Conservation (phyloP, 1,140 invertebrate species). For the Ips nitidus region DNA sequence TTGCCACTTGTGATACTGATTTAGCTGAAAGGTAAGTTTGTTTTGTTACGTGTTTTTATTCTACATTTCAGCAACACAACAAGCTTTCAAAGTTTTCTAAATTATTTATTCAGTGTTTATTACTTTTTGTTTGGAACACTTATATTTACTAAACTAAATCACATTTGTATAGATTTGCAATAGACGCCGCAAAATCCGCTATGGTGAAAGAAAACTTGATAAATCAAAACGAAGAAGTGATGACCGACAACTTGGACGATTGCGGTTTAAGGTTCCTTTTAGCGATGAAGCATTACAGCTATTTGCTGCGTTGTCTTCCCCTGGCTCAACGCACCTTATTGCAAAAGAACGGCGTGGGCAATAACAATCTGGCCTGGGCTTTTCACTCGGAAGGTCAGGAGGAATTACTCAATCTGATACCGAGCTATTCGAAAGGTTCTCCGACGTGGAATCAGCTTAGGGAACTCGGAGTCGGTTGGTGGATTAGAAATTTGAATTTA, state of each 20-base stretch:
- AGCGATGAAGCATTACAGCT: conserved; percentile 97
- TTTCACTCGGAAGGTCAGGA: conserved; percentile 99
- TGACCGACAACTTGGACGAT: conserved; percentile 89
- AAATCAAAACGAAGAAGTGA: conserved; percentile 64
- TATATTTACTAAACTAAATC: too few species aligned
- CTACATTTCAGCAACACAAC: not conserved
- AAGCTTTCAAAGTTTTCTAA: too few species aligned
- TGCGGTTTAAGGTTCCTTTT: conserved; percentile 95
- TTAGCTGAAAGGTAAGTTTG: conserved; percentile 67
- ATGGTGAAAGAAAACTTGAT: conserved; percentile 70
- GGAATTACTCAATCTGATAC: conserved; percentile 88
- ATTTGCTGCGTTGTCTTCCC: conserved; percentile 89
- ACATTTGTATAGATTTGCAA: conserved; percentile 60
- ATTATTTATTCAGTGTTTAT: not conserved
- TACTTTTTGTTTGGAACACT: too few species aligned
- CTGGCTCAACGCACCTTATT: conserved; percentile 82
- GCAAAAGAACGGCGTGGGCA: conserved; percentile 86
- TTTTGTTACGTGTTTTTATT: not conserved
- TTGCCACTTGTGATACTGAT: conserved; percentile 88
- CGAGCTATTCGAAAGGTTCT: conserved; percentile 80
- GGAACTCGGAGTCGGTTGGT: conserved; percentile 95
- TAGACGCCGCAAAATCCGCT: conserved; percentile 71
- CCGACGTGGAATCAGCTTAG: conserved; percentile 90
- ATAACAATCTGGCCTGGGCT: conserved; percentile 96
- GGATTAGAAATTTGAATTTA: conserved; percentile 85